Evolutionary conservation across 92 coral and sea anemone genomes (phyloP).

Genomic region (Palythoa grandis): DNA sequence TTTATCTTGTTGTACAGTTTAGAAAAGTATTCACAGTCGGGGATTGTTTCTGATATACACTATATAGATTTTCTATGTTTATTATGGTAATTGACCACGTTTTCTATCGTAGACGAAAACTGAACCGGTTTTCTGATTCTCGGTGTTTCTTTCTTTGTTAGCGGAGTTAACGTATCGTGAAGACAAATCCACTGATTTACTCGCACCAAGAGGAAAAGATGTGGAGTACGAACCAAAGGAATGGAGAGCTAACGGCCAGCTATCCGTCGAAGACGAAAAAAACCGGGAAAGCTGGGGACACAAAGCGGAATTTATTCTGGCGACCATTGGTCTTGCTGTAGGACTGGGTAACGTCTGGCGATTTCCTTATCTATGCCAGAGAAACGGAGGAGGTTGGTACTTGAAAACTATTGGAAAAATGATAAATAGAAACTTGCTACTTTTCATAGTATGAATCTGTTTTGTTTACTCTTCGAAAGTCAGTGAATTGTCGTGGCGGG

Average conservation of each 20-base stretch:
- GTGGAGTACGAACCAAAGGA: conserved; percentile 58
- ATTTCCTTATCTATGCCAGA: conserved; percentile 87
- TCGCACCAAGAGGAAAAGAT: conserved; percentile 62
- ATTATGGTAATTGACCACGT: not conserved
- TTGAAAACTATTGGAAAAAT: too few relatives aligned
- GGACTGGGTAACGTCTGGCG: conserved; percentile 93
- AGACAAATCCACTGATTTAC: conserved; percentile 83
- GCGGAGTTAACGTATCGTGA: conserved; percentile 64
- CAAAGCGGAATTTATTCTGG: conserved; percentile 84
- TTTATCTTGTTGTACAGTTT: not conserved
- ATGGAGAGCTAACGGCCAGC: conserved; percentile 53
- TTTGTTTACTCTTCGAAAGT: not conserved
- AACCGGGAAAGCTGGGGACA: conserved; percentile 86
- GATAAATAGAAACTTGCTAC: not conserved
- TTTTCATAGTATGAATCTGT: too few relatives aligned
- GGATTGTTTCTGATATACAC: not conserved
- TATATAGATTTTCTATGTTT: not conserved
- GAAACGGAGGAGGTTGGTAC: conserved; percentile 81
- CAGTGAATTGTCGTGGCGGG: conserved; percentile 3
- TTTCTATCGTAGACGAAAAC: not conserved
- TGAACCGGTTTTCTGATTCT: not conserved
- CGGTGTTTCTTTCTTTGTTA: not conserved
- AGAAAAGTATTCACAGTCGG: not conserved
- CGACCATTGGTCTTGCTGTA: conserved; percentile 89
- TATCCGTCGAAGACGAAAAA: conserved; percentile 43